Percentiles rank a stretch among this genome's conserved stretches.
Evolutionary conservation across 1,140 invertebrate species (phyloP).

Genomic region (Ditylenchus dipsaci): DNA sequence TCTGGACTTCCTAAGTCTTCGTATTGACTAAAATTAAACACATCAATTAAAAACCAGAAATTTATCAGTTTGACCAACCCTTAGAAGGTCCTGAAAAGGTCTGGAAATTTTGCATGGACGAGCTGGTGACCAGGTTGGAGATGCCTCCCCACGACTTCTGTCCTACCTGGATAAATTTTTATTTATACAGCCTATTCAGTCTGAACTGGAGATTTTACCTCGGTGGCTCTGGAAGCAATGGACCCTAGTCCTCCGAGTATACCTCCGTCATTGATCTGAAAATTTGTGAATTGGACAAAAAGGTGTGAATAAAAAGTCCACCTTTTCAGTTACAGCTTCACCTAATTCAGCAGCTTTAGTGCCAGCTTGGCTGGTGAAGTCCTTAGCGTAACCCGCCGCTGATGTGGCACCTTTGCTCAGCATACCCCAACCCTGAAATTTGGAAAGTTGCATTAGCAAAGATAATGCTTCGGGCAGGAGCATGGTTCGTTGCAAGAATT

Average conservation of each 20-base stretch:
- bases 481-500: no score
- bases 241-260: slow-evolving; percentile 38
- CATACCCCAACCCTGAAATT: slow-evolving; percentile 52
- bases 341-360: slow-evolving; percentile 52
- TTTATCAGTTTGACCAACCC: slow-evolving; percentile 22
- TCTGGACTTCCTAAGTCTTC: slow-evolving; percentile 42
- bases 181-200: no score
- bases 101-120: slow-evolving; percentile 49
- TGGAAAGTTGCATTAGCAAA: no score
- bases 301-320: slow-evolving; percentile 1
- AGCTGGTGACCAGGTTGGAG: slow-evolving; percentile 52
- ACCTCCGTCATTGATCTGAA: slow-evolving; percentile 44
- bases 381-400: slow-evolving; percentile 51
- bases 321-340: slow-evolving; percentile 24
- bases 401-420: slow-evolving; percentile 50
- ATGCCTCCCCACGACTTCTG: slow-evolving; percentile 54
- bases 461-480: no score
- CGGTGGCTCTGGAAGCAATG: slow-evolving; percentile 21
- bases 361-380: slow-evolving; percentile 46
- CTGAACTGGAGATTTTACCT: background rate
- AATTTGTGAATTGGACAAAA: background rate
- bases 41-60: background rate
- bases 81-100: slow-evolving; percentile 15
- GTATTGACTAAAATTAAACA: slow-evolving; percentile 42
- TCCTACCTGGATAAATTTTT: slow-evolving; percentile 51